Conservation (phyloP, 1,140 invertebrate genomes). For the Pteromalus puparum region DNA sequence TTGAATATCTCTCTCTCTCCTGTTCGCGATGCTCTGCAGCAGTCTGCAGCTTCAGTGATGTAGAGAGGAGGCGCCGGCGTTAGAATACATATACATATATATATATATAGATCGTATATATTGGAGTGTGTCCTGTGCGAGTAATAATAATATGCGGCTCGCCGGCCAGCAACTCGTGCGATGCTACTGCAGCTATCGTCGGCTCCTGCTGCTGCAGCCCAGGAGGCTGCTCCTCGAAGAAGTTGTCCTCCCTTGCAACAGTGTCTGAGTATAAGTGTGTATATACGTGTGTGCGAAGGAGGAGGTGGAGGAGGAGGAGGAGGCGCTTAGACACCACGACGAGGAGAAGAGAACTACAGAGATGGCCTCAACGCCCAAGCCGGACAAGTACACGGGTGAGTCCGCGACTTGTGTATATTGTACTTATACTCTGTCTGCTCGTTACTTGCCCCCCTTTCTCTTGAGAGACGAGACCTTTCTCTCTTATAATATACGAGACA, state of each 20-base stretch:
- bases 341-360: constrained; percentile 35
- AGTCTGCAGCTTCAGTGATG: not conserved
- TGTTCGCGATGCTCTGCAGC: not conserved
- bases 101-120: not conserved
- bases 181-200: not conserved
- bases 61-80: not conserved
- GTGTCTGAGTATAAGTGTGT: not conserved
- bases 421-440: not conserved
- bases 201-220: no score
- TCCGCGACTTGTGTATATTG: constrained; percentile 41
- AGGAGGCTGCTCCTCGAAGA: not conserved
- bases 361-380: constrained; percentile 72
- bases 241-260: not conserved
- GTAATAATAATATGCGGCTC: not conserved
- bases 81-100: not conserved
- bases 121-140: not conserved
- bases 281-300: not conserved
- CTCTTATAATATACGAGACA: not conserved
- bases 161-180: not conserved
- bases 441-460: not conserved
- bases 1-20: no score
- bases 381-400: constrained; percentile 72
- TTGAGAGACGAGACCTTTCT: not conserved
- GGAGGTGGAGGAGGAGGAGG: not conserved
- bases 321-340: constrained; percentile 45